These are phyloP conservation scores for Sturnira hondurensis DNA, from an alignment of 2,113 vertebrate genomes.

Conservation along the genomic window DNA sequence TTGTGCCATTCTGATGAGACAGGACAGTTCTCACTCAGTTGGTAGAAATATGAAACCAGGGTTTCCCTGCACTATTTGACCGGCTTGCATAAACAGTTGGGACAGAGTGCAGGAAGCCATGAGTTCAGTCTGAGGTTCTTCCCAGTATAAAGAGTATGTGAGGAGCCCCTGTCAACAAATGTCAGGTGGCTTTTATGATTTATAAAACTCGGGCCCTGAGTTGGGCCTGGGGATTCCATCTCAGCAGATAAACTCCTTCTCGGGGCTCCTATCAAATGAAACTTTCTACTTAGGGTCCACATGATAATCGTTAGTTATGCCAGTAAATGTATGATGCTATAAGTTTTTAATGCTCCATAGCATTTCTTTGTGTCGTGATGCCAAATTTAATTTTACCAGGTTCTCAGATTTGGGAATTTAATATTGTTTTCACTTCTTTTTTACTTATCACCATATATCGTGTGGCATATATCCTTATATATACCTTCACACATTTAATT, in stretches of 20 bases:
- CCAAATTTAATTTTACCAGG: background rate
- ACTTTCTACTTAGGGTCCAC: background rate
- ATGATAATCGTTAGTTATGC: background rate
- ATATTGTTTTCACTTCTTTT: too few relatives aligned
- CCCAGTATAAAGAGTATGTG: background rate
- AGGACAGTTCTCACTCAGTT: background rate
- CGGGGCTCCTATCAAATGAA: background rate
- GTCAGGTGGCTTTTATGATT: background rate
- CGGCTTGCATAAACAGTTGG: background rate
- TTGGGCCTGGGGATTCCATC: background rate
- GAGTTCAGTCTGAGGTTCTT: background rate
- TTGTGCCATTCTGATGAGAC: background rate
- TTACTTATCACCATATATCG: fast-evolving
- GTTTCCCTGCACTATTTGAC: background rate
- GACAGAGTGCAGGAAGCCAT: background rate
- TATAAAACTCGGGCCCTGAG: background rate
- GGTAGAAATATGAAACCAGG: background rate
- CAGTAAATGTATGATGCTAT: background rate
- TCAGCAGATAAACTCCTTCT: background rate
- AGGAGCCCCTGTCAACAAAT: background rate
- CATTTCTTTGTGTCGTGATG: background rate
- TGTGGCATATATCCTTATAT: background rate
- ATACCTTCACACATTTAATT: background rate
- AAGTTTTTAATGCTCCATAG: fast-evolving
- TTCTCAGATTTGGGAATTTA: background rate